Evolutionary conservation across 2,113 vertebrate species (phyloP), one percentile per base, ranked within the genome.

Genomic region (Proterorhinus semilunaris): DNA sequence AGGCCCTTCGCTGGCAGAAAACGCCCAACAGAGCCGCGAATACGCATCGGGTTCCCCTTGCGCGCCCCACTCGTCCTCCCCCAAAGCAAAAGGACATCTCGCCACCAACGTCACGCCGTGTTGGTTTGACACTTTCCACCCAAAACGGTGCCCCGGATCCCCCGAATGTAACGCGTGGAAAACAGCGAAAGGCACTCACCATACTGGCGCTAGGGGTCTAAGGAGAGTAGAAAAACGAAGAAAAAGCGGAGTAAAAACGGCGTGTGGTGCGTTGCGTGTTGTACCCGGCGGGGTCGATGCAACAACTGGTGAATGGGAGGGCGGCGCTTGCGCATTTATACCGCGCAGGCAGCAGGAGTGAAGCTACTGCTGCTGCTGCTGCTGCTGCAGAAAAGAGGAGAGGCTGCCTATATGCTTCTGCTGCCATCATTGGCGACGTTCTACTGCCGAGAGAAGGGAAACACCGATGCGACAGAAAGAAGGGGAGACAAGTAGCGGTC

Each of bases 201-300:
- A 93, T 93, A 69, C 83, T 88, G 72, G 68, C 68, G 72, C 53
- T 43, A 55, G 69, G 66, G 54, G 76, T 6, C 68, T 21, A 79
- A 72, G 65, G 69, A 78, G 61, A 63, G 74, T 47, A 72, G 4
- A 68, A 70, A 42, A 15, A 76, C 69, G 11, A 48, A 85, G 59
- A 67, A 85, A 85, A 71, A 58, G 10, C 45, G 63, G 51, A 71
- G 71, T 65, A 85, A 74, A 76, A 82, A 75, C 68, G 72, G 57
- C 69, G 76, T 62, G 65, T 46, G 83, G 85, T 79, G 76, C 63
- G 88, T 89, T 72, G 84, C 86, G 85, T 85, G 82, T 81, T 83
- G 85, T 83, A 87, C 83, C 87, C 84, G 80, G 75, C 84, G 86
- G 86, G 87, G 89, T 86, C 85, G 84, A 86, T 79, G 89, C 88